Percentiles rank a stretch among this genome's conserved stretches.
Conservation (phyloP, 2,888 invertebrate species). For the Netelia melanura region DNA sequence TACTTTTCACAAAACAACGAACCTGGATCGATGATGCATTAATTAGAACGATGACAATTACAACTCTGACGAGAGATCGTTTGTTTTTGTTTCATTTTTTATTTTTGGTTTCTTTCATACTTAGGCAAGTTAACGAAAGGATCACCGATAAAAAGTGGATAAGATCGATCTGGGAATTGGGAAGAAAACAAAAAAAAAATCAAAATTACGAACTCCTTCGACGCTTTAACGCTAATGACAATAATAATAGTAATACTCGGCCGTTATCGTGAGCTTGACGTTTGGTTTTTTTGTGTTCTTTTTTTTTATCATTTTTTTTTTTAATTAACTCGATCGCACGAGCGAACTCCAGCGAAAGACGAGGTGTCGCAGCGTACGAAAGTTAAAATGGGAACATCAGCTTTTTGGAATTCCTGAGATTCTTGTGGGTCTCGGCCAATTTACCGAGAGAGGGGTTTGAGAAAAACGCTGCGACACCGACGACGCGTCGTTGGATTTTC, state of each 20-base stretch:
- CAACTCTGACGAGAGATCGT: conserved; percentile 31
- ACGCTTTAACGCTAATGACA: conserved; percentile 57
- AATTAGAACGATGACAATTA: conserved; percentile 62
- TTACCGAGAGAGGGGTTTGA: conserved; percentile 13
- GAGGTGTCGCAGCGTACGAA: conserved; percentile 34
- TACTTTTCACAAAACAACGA: conserved; percentile 32
- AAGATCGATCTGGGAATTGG: background rate
- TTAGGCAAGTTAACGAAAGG: conserved; percentile 30
- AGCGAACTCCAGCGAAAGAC: conserved; percentile 32
- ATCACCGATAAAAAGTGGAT: conserved; percentile 1
- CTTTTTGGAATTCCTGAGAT: conserved; percentile 32
- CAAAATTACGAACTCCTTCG: background rate
- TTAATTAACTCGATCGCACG: conserved; percentile 12
- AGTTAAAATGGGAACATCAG: conserved; percentile 22
- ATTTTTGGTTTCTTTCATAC: background rate
- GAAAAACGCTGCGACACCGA: conserved; percentile 36
- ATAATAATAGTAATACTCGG: conserved; percentile 69
- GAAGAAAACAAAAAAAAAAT: background rate
- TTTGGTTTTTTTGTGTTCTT: conserved; percentile 36
- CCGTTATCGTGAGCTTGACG: conserved; percentile 63
- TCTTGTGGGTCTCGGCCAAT: conserved; percentile 23
- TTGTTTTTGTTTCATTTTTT: background rate
- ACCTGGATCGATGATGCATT: conserved; percentile 44
- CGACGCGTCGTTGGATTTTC: conserved; percentile 37
- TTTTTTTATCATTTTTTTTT: conserved; percentile 30